Evolutionary conservation across 2,113 vertebrate species (phyloP).

Genomic region (Hemiscyllium ocellatum): DNA sequence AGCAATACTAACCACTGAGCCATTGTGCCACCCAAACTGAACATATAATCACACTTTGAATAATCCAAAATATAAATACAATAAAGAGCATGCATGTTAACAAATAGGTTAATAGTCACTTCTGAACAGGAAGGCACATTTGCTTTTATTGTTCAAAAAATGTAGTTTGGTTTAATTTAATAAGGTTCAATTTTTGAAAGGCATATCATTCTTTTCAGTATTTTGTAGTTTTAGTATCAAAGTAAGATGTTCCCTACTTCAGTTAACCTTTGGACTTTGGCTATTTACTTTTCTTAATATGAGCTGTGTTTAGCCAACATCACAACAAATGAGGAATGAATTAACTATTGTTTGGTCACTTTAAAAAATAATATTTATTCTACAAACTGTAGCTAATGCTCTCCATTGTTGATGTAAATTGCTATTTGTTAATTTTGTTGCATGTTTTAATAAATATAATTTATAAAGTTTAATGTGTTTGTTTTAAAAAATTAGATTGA

Average conservation of each 20-base stretch:
- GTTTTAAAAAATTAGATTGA: background rate
- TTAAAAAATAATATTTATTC: background rate
- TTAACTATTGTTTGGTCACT: background rate
- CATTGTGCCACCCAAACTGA: too few relatives aligned
- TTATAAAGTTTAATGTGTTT: conserved; percentile 21
- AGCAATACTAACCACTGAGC: too few relatives aligned
- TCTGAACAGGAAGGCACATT: background rate
- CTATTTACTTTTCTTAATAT: conserved; percentile 8
- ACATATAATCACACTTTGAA: background rate
- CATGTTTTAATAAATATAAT: conserved; percentile 32
- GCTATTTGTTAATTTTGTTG: conserved; percentile 24
- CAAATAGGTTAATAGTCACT: background rate
- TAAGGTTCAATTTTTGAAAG: background rate
- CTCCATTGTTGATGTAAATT: background rate
- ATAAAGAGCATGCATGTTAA: too few relatives aligned
- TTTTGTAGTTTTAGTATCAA: background rate
- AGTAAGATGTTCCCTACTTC: conserved; percentile 16
- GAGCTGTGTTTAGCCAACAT: conserved; percentile 20
- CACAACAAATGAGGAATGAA: background rate
- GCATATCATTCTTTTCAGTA: conserved; percentile 1
- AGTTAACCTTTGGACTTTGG: background rate
- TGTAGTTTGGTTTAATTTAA: background rate
- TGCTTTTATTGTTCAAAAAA: background rate
- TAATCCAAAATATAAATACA: background rate
- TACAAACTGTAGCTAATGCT: background rate